Conservation (phyloP, 1,140 invertebrate genomes). For the Megalonaias nervosa region DNA sequence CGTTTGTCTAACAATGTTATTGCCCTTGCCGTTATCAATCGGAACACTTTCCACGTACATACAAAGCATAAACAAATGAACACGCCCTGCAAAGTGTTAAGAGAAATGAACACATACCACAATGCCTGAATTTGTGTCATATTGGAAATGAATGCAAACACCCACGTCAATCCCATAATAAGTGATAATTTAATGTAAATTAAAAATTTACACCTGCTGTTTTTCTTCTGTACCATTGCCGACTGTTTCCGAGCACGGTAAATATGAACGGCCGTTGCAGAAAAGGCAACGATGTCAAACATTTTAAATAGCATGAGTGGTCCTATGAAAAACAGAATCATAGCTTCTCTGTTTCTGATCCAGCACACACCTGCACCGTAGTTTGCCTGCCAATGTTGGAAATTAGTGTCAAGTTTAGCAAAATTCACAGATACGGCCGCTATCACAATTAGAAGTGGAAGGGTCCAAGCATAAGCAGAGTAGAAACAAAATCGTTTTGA, state of each 20-base stretch:
- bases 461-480: constrained; percentile 73
- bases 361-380: constrained; percentile 70
- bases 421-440: constrained; percentile 71
- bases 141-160: constrained; percentile 59
- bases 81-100: constrained; percentile 54
- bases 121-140: constrained; percentile 17
- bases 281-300: constrained; percentile 60
- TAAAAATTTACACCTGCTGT: constrained; percentile 49
- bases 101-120: constrained; percentile 47
- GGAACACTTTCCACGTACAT: constrained; percentile 31
- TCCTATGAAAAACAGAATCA: constrained; percentile 60
- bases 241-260: constrained; percentile 45
- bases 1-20: no score
- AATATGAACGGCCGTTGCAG: constrained; percentile 71
- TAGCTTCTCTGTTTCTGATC: constrained; percentile 53
- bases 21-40: not conserved
- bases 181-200: constrained; percentile 74
- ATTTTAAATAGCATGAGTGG: constrained; percentile 63
- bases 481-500: constrained; percentile 72
- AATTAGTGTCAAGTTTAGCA: constrained; percentile 17
- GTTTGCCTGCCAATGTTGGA: constrained; percentile 25
- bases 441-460: constrained; percentile 70
- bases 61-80: constrained; percentile 45
- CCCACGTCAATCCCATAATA: constrained; percentile 68
- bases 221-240: constrained; percentile 23